Base-by-base conservation (phyloP, 2,113 vertebrate species). In the Dipodomys spectabilis region DNA sequence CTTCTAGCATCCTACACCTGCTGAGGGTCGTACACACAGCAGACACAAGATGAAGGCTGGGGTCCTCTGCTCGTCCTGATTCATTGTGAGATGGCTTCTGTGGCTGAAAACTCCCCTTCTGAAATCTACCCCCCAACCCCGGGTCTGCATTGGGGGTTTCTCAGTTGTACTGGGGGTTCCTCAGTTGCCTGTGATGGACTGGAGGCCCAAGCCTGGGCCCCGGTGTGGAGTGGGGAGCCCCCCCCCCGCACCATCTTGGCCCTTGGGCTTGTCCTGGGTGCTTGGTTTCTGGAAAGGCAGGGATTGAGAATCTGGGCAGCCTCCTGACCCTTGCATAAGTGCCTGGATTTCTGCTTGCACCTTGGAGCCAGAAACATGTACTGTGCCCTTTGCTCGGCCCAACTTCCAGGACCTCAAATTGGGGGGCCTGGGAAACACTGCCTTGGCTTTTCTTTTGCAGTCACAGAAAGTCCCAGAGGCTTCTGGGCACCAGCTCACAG, bases 41-140 rank as follows among this genome's bases (percentile, higher is more conserved):
- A 71, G 74, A 94, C 49, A 88, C 28, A 12, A 62, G 53, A 49
- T 11, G 10, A 22, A 75, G 79, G 39, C 2, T 74, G 74, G 82
- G 28, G 30, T 32, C 25, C n/a, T 71, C 88, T 78, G 27, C 18
- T 8, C 49, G 77, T 79, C 82, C 68, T 86, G 94, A 94, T 92
- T 95, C 91, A 83, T 68, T 86, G 57, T 53, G 77, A 93, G 39
- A 69, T 57, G 39, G 67, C 19, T 7, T 89, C 57, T 92, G 75
- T 83, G 93, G 75, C 67, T 71, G 13, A 44, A 94, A 96, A 74
- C 60, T 60, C 85, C 49, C 45, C 30, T 82, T 79, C 84, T 87
- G 77, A 95, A 75, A 83, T 91, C 60, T 4, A 35, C 27, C 86
- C 35, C 35, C 64, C 44, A 19, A 60, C 67, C 23, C 62, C 16